Evolutionary conservation across 2,888 invertebrate species (phyloP).

Genomic region (Dendrolimus pini): DNA sequence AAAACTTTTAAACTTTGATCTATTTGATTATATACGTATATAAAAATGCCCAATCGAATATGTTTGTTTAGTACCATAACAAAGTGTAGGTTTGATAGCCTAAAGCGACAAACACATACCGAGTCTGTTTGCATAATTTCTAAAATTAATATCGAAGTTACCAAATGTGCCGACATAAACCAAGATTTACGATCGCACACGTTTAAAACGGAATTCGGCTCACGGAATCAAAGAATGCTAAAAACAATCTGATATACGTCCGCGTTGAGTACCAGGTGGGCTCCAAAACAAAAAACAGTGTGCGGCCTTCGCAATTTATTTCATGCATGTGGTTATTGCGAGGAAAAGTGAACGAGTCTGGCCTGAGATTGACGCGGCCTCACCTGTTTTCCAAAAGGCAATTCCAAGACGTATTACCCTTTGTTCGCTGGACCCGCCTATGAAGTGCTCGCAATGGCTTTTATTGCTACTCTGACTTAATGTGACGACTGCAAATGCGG

Average conservation of each 20-base stretch:
- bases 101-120: neutral
- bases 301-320: conserved; percentile 53
- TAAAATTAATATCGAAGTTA: conserved; percentile 47
- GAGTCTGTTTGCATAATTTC: conserved; percentile 40
- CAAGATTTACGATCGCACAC: conserved; percentile 50
- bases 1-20: no score
- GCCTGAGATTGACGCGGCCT: conserved; percentile 46
- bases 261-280: conserved; percentile 58
- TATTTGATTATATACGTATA: no score
- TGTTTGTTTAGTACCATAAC: no score
- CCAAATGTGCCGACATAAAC: conserved; percentile 59
- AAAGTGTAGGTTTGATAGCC: neutral
- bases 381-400: conserved; percentile 61
- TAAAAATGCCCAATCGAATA: no score
- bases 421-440: conserved; percentile 54
- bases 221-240: conserved; percentile 51
- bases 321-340: conserved; percentile 37
- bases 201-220: conserved; percentile 55
- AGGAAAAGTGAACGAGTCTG: conserved; percentile 53
- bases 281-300: conserved; percentile 45
- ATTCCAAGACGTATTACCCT: conserved; percentile 61
- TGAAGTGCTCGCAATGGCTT: conserved; percentile 35
- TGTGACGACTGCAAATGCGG: conserved; percentile 35
- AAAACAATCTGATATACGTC: conserved; percentile 54
- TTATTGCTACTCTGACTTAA: conserved; percentile 48